Conservation (phyloP, 2,113 vertebrate species). For the Ahaetulla prasina region DNA sequence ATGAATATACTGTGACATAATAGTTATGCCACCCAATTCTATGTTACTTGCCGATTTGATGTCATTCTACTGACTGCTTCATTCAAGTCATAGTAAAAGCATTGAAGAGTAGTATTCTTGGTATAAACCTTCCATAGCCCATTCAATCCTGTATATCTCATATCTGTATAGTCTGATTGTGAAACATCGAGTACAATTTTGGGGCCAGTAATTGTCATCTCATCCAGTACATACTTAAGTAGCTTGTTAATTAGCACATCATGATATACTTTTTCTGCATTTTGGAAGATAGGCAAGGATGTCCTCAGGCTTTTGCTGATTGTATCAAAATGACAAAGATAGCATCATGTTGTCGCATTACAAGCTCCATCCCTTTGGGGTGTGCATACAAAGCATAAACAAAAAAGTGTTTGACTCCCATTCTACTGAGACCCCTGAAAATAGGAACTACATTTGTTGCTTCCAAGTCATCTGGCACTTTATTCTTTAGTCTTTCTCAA, state of each 20-base stretch:
- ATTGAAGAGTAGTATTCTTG: neutral
- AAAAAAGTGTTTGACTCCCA: neutral
- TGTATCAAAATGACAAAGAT: neutral
- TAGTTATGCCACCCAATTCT: neutral
- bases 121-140: neutral
- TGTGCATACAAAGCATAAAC: neutral
- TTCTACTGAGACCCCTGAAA: neutral
- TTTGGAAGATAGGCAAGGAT: neutral
- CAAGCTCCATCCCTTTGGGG: neutral
- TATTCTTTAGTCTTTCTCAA: neutral
- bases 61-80: neutral
- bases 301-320: neutral
- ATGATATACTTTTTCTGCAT: neutral
- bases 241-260: neutral
- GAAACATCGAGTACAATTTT: neutral
- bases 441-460: neutral
- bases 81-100: neutral
- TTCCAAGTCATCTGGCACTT: neutral
- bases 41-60: neutral
- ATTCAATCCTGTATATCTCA: neutral
- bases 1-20: too few relatives aligned
- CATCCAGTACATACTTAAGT: neutral
- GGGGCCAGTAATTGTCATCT: neutral
- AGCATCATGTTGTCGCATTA: too few relatives aligned
- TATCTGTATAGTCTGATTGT: neutral